A percentile compares a stretch with the other conserved stretches of the same genome.
phyloP scores from a whole-genome alignment of 1,140 invertebrate genomes.

The Asobara japonica region DNA sequence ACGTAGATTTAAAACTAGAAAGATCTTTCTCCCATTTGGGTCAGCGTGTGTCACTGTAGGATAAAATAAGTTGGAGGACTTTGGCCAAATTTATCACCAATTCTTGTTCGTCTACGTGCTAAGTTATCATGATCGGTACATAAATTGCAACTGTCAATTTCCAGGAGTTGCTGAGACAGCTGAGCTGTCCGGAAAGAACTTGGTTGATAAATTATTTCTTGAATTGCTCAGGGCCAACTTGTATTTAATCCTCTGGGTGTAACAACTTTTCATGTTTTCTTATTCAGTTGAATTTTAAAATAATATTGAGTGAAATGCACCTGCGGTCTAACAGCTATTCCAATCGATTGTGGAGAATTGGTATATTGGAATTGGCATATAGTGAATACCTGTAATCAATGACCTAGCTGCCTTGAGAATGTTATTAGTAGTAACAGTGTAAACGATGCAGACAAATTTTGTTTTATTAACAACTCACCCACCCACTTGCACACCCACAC shows the following conservation, averaged over 20 bases:
- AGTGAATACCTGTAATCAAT: not conserved
- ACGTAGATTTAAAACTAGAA: not conserved
- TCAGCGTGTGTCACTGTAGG: conserved; percentile 3
- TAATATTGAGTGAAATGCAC: not conserved
- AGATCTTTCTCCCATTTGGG: conserved; percentile 12
- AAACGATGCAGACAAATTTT: no score
- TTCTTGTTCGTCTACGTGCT: not conserved
- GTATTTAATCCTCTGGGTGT: not conserved
- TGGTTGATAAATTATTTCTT: not conserved
- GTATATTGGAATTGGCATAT: not conserved
- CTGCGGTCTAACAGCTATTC: not conserved
- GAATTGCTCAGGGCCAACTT: not conserved
- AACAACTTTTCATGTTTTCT: not conserved
- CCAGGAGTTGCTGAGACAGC: not conserved
- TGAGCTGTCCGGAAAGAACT: not conserved
- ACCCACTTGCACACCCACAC: no score
- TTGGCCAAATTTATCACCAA: conserved; percentile 24
- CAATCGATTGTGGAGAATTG: not conserved
- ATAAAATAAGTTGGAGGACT: not conserved
- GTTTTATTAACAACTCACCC: no score
- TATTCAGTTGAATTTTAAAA: not conserved
- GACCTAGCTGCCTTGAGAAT: no score
- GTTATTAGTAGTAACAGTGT: no score
- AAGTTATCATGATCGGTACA: not conserved
- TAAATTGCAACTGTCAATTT: not conserved